Base-by-base conservation (phyloP, 1,140 invertebrate species). In the Trichonephila inaurata region DNA sequence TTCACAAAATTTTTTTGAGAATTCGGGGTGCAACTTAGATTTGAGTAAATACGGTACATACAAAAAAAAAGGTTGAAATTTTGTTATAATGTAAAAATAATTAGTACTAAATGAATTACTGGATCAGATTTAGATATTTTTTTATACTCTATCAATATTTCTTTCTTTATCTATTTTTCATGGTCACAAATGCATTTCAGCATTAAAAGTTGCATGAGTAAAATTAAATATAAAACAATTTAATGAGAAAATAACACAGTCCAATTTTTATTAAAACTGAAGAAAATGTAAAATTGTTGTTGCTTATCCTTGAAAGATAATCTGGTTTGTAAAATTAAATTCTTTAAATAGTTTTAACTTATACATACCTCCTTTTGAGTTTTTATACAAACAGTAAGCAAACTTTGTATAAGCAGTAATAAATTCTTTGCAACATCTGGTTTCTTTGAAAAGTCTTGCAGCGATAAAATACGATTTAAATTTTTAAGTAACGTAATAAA, bases 401-500 rank as follows among this genome's bases (percentile, higher is more conserved):
- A 51, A 60, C 83, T 92, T 87, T 92, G 91, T 33, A 77, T 28
- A 8, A 92, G 24, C 7, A 69, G 40, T 12, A 92, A 40, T 2
- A 92, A 14, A 72, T 72, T 33, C 58, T 92, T 82, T 60, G 28
- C 64, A 10, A 87, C 66, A 66, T 66, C 91, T 28, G 33, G 19
- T 24, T 77, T 87, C 40, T 87, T 62, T n/a, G 12, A 12, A 60
- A 92, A 33, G 60, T 40, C 61, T 72, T 92, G 33, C 21, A 87
- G 2, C 40, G 28, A 61, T 18, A 92, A 87, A 33, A 92, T 60
- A 40, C 19, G 44, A 92, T 60, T 72, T 64, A 92, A 72, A 77
- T 92, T 92, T 87, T 92, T 64, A 18, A 92, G 66, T 40, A 92
- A 61, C 12, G 61, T 18, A 14, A 87, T 87, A 85, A 92, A 87